Evolutionary conservation across 2,113 vertebrate species (phyloP), one percentile per base, ranked within the genome.

Genomic region (Leptobrachium leishanense): DNA sequence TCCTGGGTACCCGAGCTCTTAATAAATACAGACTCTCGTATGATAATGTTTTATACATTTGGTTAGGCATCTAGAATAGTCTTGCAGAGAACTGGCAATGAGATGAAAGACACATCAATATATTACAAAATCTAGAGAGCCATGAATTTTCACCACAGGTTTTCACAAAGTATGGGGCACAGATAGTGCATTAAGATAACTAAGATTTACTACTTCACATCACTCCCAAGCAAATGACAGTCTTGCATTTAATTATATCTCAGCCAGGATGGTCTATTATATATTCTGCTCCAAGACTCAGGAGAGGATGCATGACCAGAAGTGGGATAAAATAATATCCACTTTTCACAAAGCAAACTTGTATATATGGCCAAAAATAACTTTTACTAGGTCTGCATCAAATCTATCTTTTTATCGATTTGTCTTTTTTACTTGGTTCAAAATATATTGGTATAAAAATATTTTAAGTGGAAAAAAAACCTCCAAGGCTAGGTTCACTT

Each of bases 221-320:
- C 66, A 15, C 63, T 67, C 6, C 74, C 43, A 55, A 67, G 62
- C 63, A 67, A 66, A 75, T 74, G 57, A 63, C 62, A 74, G 20
- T 54, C 72, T 41, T 42, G 64, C 15, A 63, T 74, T 74, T 57
- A 74, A 74, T 75, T 75, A 75, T 62, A 54, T 44, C 63, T 40
- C 12, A 43, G 43, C 74, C 46, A 3, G 1, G 12, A 31, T 67
- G 46, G 67, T 75, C 65, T 54, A 75, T 75, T 9, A 3, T 55
- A 66, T 39, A 64, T 59, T 53, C 73, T 75, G 43, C 39, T 64
- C 20, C 74, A 53, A 50, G 44, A 41, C 11, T 6, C n/a, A 7
- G 63, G 62, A 66, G 20, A 53, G 10, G 44, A 31, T 75, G 44
- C 44, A 43, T 66, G 63, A 75, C 63, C 63, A 66, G 59, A 15